phyloP scores from a whole-genome alignment of 2,888 invertebrate species.

The Harpalus rubripes region DNA sequence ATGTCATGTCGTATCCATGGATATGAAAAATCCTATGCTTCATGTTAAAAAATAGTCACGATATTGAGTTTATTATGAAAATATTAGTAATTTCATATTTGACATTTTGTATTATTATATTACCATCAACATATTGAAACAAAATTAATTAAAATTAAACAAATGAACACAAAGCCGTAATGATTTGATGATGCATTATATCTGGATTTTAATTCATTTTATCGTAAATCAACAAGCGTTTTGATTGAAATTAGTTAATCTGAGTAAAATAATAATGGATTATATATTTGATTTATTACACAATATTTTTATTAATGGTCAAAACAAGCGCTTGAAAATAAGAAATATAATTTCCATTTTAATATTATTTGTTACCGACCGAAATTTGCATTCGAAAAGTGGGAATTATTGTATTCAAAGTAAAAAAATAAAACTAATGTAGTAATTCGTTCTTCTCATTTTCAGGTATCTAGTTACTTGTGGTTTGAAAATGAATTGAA shows the following conservation, averaged over 20 bases:
- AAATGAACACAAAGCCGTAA: background rate
- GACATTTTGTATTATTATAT: background rate
- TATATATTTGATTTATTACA: background rate
- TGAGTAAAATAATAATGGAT: background rate
- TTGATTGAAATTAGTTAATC: slow-evolving; percentile 5
- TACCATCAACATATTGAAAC: background rate
- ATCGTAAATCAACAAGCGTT: background rate
- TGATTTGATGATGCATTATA: background rate
- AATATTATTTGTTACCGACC: background rate
- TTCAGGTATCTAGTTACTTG: no score
- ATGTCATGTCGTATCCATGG: no score
- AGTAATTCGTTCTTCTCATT: no score
- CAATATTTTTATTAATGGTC: background rate
- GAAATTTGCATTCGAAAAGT: no score
- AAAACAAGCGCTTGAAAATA: background rate
- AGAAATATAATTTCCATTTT: background rate
- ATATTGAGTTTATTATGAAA: background rate
- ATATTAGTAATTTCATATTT: background rate
- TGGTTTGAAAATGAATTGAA: no score
- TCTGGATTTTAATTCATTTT: background rate
- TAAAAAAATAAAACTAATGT: no score
- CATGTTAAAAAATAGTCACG: no score
- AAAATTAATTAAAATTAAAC: background rate
- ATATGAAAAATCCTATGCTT: no score
- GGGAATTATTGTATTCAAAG: no score